These are phyloP conservation scores for Hipposideros armiger DNA, from an alignment of 2,113 vertebrate species.

Conservation along the genomic window DNA sequence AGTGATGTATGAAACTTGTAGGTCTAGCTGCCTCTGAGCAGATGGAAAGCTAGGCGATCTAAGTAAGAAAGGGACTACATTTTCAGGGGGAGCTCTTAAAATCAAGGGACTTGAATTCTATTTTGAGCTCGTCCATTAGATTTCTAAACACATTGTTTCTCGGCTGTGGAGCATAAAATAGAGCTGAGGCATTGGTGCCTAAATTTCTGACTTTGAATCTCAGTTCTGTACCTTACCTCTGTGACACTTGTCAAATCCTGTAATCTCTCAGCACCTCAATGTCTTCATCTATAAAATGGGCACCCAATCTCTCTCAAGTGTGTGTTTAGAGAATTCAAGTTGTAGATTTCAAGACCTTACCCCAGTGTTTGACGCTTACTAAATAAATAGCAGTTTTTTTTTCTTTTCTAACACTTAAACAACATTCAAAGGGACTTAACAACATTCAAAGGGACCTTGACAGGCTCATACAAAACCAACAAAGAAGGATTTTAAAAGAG, in stretches of 20 bases:
- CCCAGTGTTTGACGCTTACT: background rate
- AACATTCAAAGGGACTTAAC: too few relatives aligned
- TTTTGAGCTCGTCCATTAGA: background rate
- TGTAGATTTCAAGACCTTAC: background rate
- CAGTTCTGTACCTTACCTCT: background rate
- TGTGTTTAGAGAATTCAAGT: background rate
- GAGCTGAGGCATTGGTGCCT: background rate
- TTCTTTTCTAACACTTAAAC: background rate
- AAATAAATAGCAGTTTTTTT: background rate
- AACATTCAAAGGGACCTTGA: background rate
- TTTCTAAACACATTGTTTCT: background rate
- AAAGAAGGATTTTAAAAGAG: slow-evolving; percentile 3
- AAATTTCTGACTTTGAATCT: background rate
- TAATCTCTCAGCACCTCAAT: background rate
- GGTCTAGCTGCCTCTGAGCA: background rate
- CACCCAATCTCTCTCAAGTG: background rate
- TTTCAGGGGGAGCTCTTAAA: background rate
- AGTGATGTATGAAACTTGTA: background rate
- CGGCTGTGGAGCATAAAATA: background rate
- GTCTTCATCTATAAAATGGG: background rate
- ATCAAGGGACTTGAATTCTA: background rate
- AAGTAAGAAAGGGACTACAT: background rate
- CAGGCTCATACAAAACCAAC: slow-evolving; percentile 46
- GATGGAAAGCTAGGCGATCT: background rate
- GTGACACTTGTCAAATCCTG: background rate